Evolutionary conservation across 2,888 invertebrate species (phyloP).

Genomic region (Polydrusus cervinus): DNA sequence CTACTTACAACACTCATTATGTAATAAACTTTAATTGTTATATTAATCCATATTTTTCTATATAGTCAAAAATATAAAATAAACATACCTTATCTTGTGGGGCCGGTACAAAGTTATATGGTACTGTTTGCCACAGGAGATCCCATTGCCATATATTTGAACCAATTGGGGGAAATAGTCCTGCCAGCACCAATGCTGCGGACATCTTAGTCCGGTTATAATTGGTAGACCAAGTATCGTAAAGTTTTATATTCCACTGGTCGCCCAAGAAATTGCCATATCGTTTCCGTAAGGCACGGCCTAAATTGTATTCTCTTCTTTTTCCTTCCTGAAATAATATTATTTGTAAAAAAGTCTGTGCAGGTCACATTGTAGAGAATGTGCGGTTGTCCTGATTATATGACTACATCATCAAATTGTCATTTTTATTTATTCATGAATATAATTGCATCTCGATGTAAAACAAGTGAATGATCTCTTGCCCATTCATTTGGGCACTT

Average conservation of each 20-base stretch:
- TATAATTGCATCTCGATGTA: too few relatives aligned
- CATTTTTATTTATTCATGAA: too few relatives aligned
- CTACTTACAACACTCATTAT: too few relatives aligned
- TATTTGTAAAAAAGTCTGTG: background rate
- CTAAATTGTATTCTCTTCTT: constrained; percentile 67
- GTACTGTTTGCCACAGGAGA: constrained; percentile 64
- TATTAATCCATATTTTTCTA: too few relatives aligned
- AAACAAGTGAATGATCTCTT: too few relatives aligned
- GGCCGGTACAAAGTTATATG: constrained; percentile 58
- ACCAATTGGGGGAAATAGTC: constrained; percentile 77
- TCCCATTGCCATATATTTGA: constrained; percentile 74
- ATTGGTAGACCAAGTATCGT: constrained; percentile 76
- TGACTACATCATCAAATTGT: too few relatives aligned
- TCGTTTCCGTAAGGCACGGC: constrained; percentile 76
- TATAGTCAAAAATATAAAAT: background rate
- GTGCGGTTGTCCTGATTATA: too few relatives aligned
- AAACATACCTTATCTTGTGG: constrained; percentile 51
- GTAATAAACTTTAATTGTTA: too few relatives aligned
- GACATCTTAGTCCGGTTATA: constrained; percentile 83
- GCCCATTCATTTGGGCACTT: too few relatives aligned
- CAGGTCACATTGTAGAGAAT: too few relatives aligned
- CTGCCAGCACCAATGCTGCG: constrained; percentile 79
- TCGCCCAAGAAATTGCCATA: constrained; percentile 77
- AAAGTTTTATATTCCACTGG: constrained; percentile 74
- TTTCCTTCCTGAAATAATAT: constrained; percentile 43